Evolutionary conservation across 2,113 vertebrate species (phyloP).

Genomic region (Microtus pennsylvanicus): DNA sequence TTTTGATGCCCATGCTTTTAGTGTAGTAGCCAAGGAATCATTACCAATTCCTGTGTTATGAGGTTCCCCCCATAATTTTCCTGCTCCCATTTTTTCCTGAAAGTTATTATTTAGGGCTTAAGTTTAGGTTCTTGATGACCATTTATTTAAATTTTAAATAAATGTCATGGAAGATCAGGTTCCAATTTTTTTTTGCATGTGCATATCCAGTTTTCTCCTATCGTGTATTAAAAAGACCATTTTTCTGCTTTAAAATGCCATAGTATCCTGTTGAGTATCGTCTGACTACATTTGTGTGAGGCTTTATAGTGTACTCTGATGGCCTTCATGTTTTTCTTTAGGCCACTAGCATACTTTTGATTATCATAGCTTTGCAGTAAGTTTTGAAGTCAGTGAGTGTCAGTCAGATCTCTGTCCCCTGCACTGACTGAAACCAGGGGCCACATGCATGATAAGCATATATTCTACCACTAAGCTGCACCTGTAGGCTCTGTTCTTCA

Average conservation of each 20-base stretch:
- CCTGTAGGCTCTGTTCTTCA: not conserved
- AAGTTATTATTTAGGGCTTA: conserved; percentile 14
- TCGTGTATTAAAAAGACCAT: not conserved
- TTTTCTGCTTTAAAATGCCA: not conserved
- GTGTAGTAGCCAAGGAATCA: not conserved
- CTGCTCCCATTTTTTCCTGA: not conserved
- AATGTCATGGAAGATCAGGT: not conserved
- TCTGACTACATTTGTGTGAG: not conserved
- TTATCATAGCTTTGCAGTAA: not conserved
- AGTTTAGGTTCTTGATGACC: not conserved
- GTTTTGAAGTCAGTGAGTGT: conserved; percentile 6
- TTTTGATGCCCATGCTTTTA: conserved; percentile 34
- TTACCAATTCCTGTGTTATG: not conserved
- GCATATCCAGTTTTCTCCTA: not conserved
- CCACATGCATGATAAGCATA: not conserved
- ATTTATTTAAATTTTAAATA: not conserved
- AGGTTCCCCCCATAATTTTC: not conserved
- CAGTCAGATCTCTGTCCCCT: not conserved
- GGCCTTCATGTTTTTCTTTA: not conserved
- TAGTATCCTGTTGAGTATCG: not conserved
- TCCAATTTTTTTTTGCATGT: not conserved
- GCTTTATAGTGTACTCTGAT: not conserved
- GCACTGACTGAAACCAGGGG: not conserved
- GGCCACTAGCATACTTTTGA: not conserved
- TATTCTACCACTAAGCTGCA: not conserved